These are phyloP conservation scores for Phoebastria nigripes DNA, from an alignment of 2,797 vertebrate genomes.

Conservation along the genomic window DNA sequence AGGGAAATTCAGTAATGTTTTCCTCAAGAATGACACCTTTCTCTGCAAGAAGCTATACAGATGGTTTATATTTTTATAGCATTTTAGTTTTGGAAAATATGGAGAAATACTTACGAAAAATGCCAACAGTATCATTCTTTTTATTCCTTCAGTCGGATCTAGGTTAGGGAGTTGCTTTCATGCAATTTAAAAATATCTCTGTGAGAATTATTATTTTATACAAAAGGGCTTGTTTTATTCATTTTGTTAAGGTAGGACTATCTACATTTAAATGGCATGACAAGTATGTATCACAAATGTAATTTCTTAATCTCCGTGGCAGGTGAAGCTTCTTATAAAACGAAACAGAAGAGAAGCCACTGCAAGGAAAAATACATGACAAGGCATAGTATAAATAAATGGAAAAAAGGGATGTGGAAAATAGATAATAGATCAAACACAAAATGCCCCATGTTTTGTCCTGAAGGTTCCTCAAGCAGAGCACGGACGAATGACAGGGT, in stretches of 20 bases:
- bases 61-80: background rate
- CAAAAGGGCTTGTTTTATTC: background rate
- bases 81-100: background rate
- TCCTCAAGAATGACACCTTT: background rate
- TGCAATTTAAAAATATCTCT: background rate
- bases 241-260: background rate
- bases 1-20: background rate
- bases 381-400: background rate
- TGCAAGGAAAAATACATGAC: background rate
- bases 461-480: background rate
- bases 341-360: background rate
- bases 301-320: background rate
- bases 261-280: background rate
- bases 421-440: background rate
- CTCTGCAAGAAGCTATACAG: background rate
- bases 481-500: background rate
- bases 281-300: background rate
- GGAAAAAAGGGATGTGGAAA: background rate
- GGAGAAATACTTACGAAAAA: background rate
- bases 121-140: background rate
- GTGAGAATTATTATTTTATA: background rate
- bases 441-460: background rate
- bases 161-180: background rate
- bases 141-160: background rate
- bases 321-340: background rate